Conservation (phyloP, 2,797 vertebrate genomes). For the Micromesistius poutassou region DNA sequence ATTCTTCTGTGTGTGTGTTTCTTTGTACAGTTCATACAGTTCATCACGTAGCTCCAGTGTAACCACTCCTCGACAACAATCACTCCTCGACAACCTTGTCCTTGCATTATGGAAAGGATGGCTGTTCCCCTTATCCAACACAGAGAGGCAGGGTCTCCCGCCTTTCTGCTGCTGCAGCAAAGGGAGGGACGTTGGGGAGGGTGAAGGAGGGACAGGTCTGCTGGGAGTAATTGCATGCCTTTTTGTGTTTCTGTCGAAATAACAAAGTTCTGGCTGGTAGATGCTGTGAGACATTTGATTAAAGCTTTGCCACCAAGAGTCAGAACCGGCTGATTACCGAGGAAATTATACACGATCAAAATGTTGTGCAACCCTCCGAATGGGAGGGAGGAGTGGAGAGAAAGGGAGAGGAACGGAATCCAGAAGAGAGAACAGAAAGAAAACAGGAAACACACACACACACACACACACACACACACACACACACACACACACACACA, state of each 20-base stretch:
- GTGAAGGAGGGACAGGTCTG: conserved; percentile 50
- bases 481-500: conserved; percentile 54
- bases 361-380: conserved; percentile 45
- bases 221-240: conserved; percentile 64
- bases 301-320: conserved; percentile 51
- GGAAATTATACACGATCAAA: conserved; percentile 59
- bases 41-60: conserved; percentile 18
- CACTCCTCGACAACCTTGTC: conserved; percentile 12
- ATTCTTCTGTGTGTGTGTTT: conserved; percentile 16
- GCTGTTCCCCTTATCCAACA: conserved; percentile 42
- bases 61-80: conserved; percentile 12
- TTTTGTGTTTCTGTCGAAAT: conserved; percentile 64
- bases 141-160: conserved; percentile 54
- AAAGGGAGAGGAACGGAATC: conserved; percentile 18
- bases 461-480: conserved; percentile 44
- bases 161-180: conserved; percentile 66
- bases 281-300: conserved; percentile 63
- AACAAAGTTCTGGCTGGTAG: conserved; percentile 58
- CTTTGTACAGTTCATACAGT: conserved; percentile 22
- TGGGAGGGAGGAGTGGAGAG: conserved; percentile 44
- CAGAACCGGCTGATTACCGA: conserved; percentile 58
- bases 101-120: conserved; percentile 33
- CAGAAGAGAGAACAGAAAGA: conserved; percentile 32
- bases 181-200: conserved; percentile 43
- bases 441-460: conserved; percentile 38